Conservation (phyloP, 2,888 invertebrate genomes). For the Harpalus rufipes region DNA sequence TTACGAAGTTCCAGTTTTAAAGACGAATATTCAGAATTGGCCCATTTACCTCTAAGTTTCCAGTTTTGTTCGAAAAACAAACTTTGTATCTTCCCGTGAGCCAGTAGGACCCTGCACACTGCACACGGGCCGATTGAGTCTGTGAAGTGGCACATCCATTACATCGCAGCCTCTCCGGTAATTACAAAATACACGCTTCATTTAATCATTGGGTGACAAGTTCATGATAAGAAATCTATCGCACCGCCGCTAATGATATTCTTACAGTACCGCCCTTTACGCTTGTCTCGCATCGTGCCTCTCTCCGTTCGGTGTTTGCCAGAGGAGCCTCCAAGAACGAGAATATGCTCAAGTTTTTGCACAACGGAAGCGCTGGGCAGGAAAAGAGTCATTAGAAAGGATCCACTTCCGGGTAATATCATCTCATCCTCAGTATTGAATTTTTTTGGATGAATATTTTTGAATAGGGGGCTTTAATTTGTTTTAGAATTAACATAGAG, state of each 20-base stretch:
- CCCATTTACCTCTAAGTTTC: too few relatives aligned
- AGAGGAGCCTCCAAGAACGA: neutral
- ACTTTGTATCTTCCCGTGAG: neutral
- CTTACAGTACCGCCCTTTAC: slow-evolving; percentile 13
- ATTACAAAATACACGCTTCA: slow-evolving; percentile 64
- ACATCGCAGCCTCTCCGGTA: slow-evolving; percentile 52
- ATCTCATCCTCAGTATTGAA: slow-evolving; percentile 29
- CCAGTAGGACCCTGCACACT: neutral
- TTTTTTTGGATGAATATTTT: slow-evolving; percentile 44
- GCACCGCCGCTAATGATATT: slow-evolving; percentile 56
- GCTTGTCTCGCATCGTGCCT: too few relatives aligned
- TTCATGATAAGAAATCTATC: slow-evolving; percentile 61
- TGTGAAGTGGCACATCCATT: slow-evolving; percentile 61
- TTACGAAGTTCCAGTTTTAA: too few relatives aligned
- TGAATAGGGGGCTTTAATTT: slow-evolving; percentile 40
- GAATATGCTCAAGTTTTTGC: slow-evolving; percentile 57
- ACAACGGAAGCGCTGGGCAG: slow-evolving; percentile 49
- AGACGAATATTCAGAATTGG: too few relatives aligned
- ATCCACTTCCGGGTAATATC: slow-evolving; percentile 30
- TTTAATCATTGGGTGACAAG: slow-evolving; percentile 60
- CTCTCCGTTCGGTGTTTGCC: slow-evolving; percentile 16
- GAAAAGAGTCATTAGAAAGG: slow-evolving; percentile 61
- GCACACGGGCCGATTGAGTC: slow-evolving; percentile 27
- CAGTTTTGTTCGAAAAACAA: too few relatives aligned
- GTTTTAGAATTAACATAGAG: slow-evolving; percentile 46